Evolutionary conservation across 2,113 vertebrate species (phyloP).

Genomic region (Riparia riparia): DNA sequence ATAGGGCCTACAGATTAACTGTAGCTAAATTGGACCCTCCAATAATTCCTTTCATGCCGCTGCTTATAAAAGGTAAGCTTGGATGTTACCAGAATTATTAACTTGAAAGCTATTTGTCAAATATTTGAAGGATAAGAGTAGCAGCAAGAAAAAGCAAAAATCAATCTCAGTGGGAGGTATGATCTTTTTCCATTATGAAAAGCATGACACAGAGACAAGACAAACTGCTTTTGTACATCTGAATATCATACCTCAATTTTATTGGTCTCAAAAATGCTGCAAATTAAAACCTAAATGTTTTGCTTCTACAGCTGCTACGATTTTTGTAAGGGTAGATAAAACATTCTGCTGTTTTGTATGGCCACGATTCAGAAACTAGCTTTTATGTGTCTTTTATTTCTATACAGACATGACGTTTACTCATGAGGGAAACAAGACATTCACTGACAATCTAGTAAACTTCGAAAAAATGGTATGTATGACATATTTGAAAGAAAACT

Average conservation of each 20-base stretch:
- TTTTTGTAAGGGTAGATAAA: conserved; percentile 31
- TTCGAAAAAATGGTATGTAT: conserved; percentile 98
- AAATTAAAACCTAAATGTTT: conserved; percentile 65
- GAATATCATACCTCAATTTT: conserved; percentile 53
- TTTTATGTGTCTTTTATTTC: conserved; percentile 66
- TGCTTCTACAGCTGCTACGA: conserved; percentile 55
- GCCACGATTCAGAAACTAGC: conserved; percentile 53
- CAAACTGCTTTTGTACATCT: conserved; percentile 25
- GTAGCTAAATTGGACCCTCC: conserved; percentile 93
- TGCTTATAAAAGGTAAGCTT: conserved; percentile 96
- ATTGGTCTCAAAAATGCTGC: conserved; percentile 59
- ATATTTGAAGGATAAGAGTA: conserved; percentile 10
- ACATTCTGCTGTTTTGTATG: conserved; percentile 55
- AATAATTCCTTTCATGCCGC: conserved; percentile 97
- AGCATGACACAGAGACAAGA: neutral
- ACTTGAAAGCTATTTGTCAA: conserved; percentile 42
- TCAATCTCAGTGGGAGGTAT: neutral
- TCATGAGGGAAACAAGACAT: conserved; percentile 98
- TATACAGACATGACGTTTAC: conserved; percentile 96
- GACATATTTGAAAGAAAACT: conserved; percentile 26
- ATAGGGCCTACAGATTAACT: conserved; percentile 92
- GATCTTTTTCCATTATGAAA: neutral
- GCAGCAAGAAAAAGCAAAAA: conserved; percentile 27
- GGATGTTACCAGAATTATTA: conserved; percentile 19
- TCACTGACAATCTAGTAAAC: conserved; percentile 95